Conservation (phyloP, 1,140 invertebrate species). For the Agrypnia vestita region DNA sequence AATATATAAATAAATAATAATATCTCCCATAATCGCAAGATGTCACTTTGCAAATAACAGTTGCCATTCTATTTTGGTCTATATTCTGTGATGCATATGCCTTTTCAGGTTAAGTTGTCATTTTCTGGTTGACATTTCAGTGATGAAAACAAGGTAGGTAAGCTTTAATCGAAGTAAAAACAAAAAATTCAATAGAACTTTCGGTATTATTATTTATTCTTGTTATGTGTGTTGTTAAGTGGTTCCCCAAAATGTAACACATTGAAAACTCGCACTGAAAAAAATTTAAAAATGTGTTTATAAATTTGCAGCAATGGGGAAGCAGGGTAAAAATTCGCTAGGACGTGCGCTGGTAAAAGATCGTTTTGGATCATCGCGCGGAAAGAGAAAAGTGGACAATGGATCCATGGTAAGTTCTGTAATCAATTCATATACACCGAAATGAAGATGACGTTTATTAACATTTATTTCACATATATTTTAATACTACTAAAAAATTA, state of each 20-base stretch:
- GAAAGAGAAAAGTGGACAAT: conserved; percentile 75
- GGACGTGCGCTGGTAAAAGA: conserved; percentile 85
- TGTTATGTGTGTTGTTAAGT: not conserved
- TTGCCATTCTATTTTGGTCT: no score
- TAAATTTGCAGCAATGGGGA: conserved; percentile 72
- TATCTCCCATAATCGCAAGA: no score
- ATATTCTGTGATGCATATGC: no score
- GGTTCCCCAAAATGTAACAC: not conserved
- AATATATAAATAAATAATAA: no score
- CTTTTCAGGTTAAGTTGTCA: conserved; percentile 38
- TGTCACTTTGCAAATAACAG: no score
- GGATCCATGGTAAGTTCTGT: conserved; percentile 75
- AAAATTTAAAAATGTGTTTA: not conserved
- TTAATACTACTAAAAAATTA: no score
- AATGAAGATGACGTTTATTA: no score
- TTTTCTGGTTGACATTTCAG: conserved; percentile 23
- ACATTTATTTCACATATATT: no score
- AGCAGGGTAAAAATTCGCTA: conserved; percentile 77
- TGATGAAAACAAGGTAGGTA: conserved; percentile 22
- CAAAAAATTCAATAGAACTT: not conserved
- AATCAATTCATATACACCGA: not conserved
- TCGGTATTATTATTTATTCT: not conserved
- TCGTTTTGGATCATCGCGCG: conserved; percentile 78
- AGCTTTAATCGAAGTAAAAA: not conserved
- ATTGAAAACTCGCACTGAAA: no score